Conservation (phyloP, 2,113 vertebrate genomes). For the Fukomys damarensis region DNA sequence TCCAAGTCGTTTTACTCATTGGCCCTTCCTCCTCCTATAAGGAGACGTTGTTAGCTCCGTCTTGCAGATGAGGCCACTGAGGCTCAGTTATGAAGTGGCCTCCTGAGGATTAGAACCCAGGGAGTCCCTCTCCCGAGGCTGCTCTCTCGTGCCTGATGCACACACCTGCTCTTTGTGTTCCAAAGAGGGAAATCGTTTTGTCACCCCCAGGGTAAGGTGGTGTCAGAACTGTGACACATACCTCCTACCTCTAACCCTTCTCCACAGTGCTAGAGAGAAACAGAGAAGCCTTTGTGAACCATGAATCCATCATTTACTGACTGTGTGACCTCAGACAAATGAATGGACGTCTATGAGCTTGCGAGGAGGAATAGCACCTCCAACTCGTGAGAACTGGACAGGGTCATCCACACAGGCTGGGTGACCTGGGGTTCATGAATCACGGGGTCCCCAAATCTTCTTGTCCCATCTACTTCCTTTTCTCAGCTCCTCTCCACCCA, state of each 20-base stretch:
- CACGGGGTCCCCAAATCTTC: neutral
- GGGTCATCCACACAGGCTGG: neutral
- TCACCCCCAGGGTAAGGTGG: neutral
- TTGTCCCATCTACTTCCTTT: neutral
- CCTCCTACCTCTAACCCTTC: neutral
- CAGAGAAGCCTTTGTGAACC: neutral
- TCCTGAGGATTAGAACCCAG: neutral
- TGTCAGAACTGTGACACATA: neutral
- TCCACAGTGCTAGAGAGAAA: neutral
- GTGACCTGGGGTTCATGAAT: neutral
- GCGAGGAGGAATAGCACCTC: neutral
- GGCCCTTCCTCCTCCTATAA: neutral
- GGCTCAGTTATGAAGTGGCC: neutral
- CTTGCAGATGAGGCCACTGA: neutral
- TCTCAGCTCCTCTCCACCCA: neutral
- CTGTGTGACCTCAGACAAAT: neutral
- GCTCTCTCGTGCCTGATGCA: neutral
- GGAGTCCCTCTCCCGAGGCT: neutral
- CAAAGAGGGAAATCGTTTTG: neutral
- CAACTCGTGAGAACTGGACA: neutral
- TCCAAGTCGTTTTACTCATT: neutral
- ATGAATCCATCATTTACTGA: neutral
- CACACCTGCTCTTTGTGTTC: neutral
- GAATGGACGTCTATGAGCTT: conserved; percentile 26
- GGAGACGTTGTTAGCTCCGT: neutral